These are phyloP conservation scores for Cactoblastis cactorum DNA, from an alignment of 2,888 invertebrate genomes.

Conservation along the genomic window DNA sequence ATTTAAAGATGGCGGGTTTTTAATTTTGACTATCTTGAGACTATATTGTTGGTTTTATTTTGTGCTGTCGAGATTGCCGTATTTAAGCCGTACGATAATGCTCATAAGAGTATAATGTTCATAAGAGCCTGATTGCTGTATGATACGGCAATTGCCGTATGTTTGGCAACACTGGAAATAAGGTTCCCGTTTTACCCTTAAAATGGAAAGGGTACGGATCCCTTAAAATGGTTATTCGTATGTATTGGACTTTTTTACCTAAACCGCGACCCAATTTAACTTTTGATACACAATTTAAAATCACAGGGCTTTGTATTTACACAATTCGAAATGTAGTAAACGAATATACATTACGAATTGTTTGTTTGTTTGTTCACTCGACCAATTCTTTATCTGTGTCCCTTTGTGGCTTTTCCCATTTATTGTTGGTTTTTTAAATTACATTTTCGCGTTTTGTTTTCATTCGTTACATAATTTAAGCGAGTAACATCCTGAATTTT, in stretches of 20 bases:
- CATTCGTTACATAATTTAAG: not conserved
- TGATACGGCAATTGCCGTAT: no score
- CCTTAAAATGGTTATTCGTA: no score
- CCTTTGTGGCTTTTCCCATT: not conserved
- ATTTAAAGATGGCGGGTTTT: no score
- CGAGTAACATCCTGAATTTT: not conserved
- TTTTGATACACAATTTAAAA: not conserved
- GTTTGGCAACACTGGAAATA: no score
- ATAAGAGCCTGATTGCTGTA: no score
- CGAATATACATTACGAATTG: not conserved
- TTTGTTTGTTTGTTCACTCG: not conserved
- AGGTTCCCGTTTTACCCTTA: no score
- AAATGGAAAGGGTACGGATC: no score
- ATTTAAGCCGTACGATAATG: no score
- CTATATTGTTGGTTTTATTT: no score
- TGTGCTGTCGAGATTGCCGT: no score
- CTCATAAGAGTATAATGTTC: no score
- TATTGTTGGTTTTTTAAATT: conserved; percentile 3
- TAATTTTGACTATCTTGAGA: no score
- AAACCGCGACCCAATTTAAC: not conserved
- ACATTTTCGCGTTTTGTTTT: conserved; percentile 7
- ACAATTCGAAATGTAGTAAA: not conserved
- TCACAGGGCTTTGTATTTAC: not conserved
- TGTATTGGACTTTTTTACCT: not conserved
- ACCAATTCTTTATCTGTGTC: not conserved